Conservation (phyloP, 2,888 invertebrate species). For the Bedellia somnulentella region DNA sequence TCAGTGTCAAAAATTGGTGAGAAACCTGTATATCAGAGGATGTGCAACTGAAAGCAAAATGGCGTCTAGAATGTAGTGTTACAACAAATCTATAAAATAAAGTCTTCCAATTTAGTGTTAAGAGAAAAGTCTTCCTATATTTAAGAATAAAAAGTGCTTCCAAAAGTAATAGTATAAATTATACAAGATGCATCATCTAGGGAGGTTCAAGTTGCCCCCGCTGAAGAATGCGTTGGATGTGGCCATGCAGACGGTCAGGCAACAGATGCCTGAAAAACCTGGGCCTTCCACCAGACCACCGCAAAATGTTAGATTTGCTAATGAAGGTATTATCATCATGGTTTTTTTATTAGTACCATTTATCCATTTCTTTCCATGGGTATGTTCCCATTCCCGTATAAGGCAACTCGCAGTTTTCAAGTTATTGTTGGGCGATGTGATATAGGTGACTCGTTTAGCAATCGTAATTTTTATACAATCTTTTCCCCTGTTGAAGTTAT, state of each 20-base stretch:
- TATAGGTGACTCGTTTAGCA: too few relatives aligned
- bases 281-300: slow-evolving; percentile 45
- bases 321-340: slow-evolving; percentile 39
- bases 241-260: slow-evolving; percentile 79
- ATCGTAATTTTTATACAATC: too few relatives aligned
- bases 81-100: too few relatives aligned
- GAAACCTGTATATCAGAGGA: too few relatives aligned
- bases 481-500: too few relatives aligned
- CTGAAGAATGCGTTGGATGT: slow-evolving; percentile 77
- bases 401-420: too few relatives aligned
- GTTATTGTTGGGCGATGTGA: too few relatives aligned
- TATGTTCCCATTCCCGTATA: too few relatives aligned
- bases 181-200: slow-evolving; percentile 41
- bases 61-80: too few relatives aligned
- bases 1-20: too few relatives aligned
- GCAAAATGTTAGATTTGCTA: slow-evolving; percentile 57
- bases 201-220: slow-evolving; percentile 70
- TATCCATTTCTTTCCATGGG: too few relatives aligned
- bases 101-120: slow-evolving; percentile 4
- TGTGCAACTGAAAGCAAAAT: too few relatives aligned
- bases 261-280: slow-evolving; percentile 72
- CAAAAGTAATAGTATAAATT: slow-evolving; percentile 11
- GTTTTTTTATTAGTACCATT: background rate
- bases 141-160: background rate
- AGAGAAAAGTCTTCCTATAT: slow-evolving; percentile 3